Percentiles rank a stretch among this genome's conserved stretches.
Conservation (phyloP, 1,140 invertebrate genomes). For the Euschistus heros region DNA sequence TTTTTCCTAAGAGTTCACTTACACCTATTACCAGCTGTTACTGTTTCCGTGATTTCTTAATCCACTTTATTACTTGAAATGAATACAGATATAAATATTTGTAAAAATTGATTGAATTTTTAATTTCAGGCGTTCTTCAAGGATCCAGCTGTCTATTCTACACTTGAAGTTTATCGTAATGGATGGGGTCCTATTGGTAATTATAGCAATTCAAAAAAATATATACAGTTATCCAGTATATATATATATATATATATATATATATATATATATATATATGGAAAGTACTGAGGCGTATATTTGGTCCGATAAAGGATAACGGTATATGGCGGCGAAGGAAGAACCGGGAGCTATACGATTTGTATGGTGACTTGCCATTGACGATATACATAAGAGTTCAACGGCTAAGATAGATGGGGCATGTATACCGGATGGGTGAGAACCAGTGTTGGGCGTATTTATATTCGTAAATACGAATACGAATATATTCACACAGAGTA, state of each 20-base stretch:
- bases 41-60: neutral
- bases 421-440: too few relatives aligned
- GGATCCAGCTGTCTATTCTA: conserved; percentile 30
- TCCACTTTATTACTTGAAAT: neutral
- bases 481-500: too few relatives aligned
- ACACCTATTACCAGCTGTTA: neutral
- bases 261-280: conserved; percentile 14
- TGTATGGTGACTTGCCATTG: too few relatives aligned
- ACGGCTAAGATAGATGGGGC: too few relatives aligned
- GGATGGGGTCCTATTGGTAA: neutral
- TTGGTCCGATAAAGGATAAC: too few relatives aligned
- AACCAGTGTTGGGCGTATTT: too few relatives aligned
- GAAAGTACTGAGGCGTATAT: too few relatives aligned
- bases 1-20: neutral
- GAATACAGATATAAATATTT: neutral
- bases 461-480: too few relatives aligned
- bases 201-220: neutral
- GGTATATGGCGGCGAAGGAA: too few relatives aligned
- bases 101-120: neutral
- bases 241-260: conserved; percentile 2
- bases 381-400: too few relatives aligned
- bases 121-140: conserved; percentile 37
- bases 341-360: too few relatives aligned
- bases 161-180: neutral
- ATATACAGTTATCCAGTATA: neutral